Evolutionary conservation across 2,888 invertebrate genomes (phyloP).

Genomic region (Drosophila formosana): DNA sequence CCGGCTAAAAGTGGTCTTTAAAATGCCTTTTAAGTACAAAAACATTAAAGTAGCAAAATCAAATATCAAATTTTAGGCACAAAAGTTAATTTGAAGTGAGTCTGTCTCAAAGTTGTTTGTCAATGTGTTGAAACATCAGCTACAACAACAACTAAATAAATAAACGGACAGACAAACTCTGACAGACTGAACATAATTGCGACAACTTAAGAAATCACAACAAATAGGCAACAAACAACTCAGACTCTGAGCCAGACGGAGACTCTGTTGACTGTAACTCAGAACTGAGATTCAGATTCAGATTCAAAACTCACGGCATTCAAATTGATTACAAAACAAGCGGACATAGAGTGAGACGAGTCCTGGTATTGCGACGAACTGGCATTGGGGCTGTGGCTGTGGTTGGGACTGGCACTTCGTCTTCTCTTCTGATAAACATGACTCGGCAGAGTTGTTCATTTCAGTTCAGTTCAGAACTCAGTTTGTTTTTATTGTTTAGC

Average conservation of each 20-base stretch:
- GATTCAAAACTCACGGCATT: conserved; percentile 68
- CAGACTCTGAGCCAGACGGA: conserved; percentile 1
- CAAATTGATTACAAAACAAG: conserved; percentile 74
- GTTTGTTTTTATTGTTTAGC: conserved; percentile 82
- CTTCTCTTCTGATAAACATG: conserved; percentile 74
- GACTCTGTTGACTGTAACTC: conserved; percentile 6
- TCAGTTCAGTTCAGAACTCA: conserved; percentile 40
- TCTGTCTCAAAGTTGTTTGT: conserved; percentile 30
- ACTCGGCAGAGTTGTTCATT: conserved; percentile 64
- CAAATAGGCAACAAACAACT: conserved; percentile 65
- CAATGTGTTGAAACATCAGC: conserved; percentile 38
- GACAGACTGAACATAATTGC: conserved; percentile 69
- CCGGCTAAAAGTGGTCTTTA: conserved; percentile 21
- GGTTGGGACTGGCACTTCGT: conserved; percentile 13
- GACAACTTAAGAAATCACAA: conserved; percentile 79
- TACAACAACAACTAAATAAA: conserved; percentile 30
- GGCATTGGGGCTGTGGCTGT: not conserved
- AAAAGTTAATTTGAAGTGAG: conserved; percentile 53
- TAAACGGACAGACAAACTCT: conserved; percentile 5
- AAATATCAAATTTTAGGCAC: conserved; percentile 43
- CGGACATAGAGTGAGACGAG: conserved; percentile 27
- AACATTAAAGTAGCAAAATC: conserved; percentile 54
- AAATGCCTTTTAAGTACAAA: conserved; percentile 32
- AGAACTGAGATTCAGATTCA: conserved; percentile 18
- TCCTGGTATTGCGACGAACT: conserved; percentile 42